These are phyloP conservation scores for Gavialis gangeticus DNA, from an alignment of 2,113 vertebrate species.

Conservation along the genomic window DNA sequence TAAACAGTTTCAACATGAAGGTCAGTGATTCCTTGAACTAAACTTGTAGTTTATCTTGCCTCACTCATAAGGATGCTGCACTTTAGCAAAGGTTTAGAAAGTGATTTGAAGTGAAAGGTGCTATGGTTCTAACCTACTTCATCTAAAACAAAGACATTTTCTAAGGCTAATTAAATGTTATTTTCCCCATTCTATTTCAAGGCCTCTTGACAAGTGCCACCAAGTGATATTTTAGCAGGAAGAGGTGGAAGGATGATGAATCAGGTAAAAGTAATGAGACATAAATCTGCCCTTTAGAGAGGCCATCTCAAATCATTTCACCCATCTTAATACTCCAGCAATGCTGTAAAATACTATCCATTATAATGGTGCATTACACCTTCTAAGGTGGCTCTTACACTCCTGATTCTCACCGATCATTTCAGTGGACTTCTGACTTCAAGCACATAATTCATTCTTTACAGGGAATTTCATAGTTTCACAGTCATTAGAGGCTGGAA, in stretches of 20 bases:
- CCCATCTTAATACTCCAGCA: not conserved
- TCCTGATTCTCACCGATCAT: accelerated
- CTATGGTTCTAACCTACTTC: not conserved
- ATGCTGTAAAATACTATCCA: not conserved
- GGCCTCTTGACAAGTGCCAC: constrained; percentile 49
- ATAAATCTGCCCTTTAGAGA: constrained; percentile 39
- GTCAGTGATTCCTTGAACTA: not conserved
- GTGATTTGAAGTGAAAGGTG: constrained; percentile 21
- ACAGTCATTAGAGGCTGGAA: too few species aligned
- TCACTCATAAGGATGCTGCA: not conserved
- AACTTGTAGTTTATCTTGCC: not conserved
- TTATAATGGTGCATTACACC: not conserved
- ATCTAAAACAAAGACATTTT: constrained; percentile 47
- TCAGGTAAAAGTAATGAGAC: constrained; percentile 52
- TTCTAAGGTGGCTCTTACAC: not conserved
- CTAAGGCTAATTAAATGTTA: constrained; percentile 54
- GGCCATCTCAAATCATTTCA: constrained; percentile 57
- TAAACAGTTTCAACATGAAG: not conserved
- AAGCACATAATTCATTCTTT: not conserved
- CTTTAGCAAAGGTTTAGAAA: constrained; percentile 8
- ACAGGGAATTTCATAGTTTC: not conserved
- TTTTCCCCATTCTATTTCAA: constrained; percentile 27
- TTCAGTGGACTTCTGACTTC: not conserved
- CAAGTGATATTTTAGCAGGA: constrained; percentile 51
- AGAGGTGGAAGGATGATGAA: constrained; percentile 56